phyloP scores from a whole-genome alignment of 2,888 invertebrate genomes.

The Sphaerophoria taeniata region DNA sequence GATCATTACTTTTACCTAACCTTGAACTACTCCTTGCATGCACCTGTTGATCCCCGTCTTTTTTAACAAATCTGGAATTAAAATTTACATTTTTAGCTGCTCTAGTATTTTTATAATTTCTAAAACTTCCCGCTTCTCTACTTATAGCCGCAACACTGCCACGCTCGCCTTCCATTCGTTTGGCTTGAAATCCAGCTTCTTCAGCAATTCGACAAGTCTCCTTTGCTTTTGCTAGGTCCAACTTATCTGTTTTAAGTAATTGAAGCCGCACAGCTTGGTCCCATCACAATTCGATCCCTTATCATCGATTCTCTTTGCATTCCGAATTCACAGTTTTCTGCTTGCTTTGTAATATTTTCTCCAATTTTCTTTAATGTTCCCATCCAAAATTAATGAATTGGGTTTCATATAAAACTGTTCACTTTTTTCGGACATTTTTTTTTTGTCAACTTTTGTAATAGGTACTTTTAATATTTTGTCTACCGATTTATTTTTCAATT shows the following conservation, averaged over 20 bases:
- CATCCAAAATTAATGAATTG: no score
- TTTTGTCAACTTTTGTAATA: no score
- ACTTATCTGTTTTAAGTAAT: conserved; percentile 26
- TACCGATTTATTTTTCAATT: no score
- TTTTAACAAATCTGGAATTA: conserved; percentile 12
- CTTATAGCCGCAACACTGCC: conserved; percentile 5
- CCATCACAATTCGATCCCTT: conserved; percentile 43
- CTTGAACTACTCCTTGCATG: not conserved
- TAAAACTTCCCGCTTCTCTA: not conserved
- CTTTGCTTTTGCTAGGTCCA: conserved; percentile 19
- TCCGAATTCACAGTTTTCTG: conserved; percentile 38
- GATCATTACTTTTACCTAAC: not conserved
- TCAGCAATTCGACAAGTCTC: conserved; percentile 30
- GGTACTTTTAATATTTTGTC: no score
- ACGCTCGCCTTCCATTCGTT: conserved; percentile 16
- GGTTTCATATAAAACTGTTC: no score
- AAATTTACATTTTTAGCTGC: not conserved
- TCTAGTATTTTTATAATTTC: not conserved
- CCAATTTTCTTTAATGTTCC: no score
- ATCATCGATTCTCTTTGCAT: conserved; percentile 40
- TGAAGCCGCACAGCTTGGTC: conserved; percentile 35
- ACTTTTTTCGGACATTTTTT: no score
- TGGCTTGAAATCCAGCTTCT: not conserved
- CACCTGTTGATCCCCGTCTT: conserved; percentile 8
- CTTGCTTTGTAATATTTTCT: no score